Conservation (phyloP, 2,797 vertebrate genomes). For the Smutsia temminckii region DNA sequence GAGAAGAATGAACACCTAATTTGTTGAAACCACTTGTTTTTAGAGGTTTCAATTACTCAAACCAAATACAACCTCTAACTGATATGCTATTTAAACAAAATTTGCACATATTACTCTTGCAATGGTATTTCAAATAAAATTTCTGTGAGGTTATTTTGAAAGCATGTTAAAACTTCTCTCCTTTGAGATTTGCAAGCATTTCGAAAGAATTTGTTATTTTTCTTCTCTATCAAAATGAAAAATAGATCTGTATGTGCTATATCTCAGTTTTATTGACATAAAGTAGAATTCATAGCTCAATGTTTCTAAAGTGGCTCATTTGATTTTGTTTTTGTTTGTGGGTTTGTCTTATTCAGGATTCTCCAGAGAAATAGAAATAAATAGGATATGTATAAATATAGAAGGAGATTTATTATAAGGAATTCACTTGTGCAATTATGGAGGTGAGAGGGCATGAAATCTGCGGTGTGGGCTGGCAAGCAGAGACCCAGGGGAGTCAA, state of each 20-base stretch:
- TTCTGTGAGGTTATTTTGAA: conserved; percentile 18
- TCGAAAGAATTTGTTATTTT: background rate
- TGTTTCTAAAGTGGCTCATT: background rate
- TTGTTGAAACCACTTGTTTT: background rate
- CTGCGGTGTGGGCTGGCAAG: background rate
- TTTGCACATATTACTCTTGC: background rate
- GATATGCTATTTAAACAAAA: background rate
- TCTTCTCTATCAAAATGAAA: conserved; percentile 41
- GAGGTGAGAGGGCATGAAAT: background rate
- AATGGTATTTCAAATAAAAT: background rate
- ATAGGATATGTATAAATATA: background rate
- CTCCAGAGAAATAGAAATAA: background rate
- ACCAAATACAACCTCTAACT: background rate
- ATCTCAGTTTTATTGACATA: conserved; percentile 7
- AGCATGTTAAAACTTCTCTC: background rate
- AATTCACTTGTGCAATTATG: background rate
- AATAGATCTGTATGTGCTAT: background rate
- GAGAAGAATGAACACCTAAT: background rate
- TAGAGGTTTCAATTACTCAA: background rate
- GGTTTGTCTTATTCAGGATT: background rate
- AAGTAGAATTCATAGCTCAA: background rate
- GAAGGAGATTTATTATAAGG: background rate
- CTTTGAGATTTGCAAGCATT: background rate
- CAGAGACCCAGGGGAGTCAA: background rate
- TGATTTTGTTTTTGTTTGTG: conserved; percentile 1